These are phyloP conservation scores for Pogona vitticeps DNA, from an alignment of 2,113 vertebrate species.

Conservation along the genomic window DNA sequence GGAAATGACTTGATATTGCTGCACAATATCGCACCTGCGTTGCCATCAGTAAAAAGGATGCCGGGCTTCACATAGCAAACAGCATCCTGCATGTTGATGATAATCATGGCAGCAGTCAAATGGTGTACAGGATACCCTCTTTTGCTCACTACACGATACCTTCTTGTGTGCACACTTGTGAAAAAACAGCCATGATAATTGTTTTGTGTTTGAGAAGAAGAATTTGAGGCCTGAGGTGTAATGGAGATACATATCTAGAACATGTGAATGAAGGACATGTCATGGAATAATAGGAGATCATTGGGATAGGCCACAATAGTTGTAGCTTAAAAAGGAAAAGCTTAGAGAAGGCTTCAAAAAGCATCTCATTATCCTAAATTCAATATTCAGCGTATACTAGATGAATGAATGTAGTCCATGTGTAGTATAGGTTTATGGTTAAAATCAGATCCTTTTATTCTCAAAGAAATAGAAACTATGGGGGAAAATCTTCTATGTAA, in stretches of 20 bases:
- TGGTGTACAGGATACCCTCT: too few relatives aligned
- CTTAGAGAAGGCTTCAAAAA: neutral
- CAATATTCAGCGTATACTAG: neutral
- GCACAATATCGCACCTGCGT: too few relatives aligned
- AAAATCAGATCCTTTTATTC: neutral
- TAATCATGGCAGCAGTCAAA: too few relatives aligned
- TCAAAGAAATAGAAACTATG: too few relatives aligned
- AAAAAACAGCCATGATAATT: neutral
- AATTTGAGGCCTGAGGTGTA: neutral
- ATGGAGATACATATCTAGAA: neutral
- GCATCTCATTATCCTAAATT: neutral
- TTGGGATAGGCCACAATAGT: neutral
- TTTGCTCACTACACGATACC: neutral
- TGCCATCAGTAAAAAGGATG: too few relatives aligned
- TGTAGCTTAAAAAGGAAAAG: neutral
- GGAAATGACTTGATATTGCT: too few relatives aligned
- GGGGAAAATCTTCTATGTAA: too few relatives aligned
- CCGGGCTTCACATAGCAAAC: too few relatives aligned
- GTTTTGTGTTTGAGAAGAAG: neutral
- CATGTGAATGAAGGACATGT: neutral
- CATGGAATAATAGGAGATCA: neutral
- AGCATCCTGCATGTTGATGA: too few relatives aligned
- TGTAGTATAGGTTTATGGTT: neutral
- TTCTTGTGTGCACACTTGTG: neutral
- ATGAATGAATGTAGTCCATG: neutral